Conservation (phyloP, 64 coral and sea anemone genomes). For the Porites australiensis region DNA sequence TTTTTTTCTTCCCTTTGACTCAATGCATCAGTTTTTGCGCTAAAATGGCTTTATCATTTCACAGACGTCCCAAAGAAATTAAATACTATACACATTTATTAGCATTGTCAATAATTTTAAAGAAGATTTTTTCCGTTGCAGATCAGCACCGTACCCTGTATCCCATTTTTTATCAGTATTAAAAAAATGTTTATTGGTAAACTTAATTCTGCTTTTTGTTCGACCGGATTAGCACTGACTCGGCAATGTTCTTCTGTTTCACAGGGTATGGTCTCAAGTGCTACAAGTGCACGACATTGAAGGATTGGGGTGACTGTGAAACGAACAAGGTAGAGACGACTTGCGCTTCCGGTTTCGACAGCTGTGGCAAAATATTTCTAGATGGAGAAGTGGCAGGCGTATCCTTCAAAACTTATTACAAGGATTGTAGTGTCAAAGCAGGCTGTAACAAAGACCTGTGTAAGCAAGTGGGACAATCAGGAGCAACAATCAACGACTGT, state of each 20-base stretch:
- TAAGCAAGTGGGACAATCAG: neutral
- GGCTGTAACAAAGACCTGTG: neutral
- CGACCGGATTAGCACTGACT: too few relatives aligned
- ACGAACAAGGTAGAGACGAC: neutral
- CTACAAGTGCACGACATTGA: neutral
- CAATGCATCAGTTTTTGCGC: too few relatives aligned
- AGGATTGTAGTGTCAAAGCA: neutral
- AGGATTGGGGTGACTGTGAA: neutral
- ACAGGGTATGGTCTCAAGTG: neutral
- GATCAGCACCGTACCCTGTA: too few relatives aligned
- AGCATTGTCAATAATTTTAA: too few relatives aligned
- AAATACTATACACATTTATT: too few relatives aligned
- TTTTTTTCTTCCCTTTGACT: too few relatives aligned
- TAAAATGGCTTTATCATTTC: too few relatives aligned
- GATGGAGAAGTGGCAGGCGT: neutral
- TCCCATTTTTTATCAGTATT: too few relatives aligned
- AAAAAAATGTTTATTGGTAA: too few relatives aligned
- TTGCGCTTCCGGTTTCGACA: neutral
- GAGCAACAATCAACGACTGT: neutral
- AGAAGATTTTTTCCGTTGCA: too few relatives aligned
- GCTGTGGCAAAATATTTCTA: neutral
- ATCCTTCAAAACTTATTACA: neutral
- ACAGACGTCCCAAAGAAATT: too few relatives aligned
- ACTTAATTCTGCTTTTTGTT: too few relatives aligned
- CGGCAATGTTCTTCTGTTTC: neutral